These are phyloP conservation scores for Drosophila kohkoa DNA, from an alignment of 1,140 invertebrate species.

Conservation along the genomic window DNA sequence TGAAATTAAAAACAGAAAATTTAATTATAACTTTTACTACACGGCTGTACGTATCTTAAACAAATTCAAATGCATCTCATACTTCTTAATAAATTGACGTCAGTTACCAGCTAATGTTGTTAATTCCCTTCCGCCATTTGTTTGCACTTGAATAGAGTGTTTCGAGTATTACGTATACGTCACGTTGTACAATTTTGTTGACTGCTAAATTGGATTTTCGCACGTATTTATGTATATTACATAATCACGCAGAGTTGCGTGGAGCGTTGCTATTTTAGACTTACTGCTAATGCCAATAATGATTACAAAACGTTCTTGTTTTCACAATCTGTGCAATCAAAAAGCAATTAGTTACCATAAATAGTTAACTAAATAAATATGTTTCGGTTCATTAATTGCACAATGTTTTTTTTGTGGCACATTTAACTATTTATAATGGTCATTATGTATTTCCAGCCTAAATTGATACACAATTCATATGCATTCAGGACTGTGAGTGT, in stretches of 20 bases:
- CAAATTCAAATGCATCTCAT: background rate
- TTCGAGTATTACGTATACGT: conserved; percentile 15
- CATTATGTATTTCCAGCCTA: background rate
- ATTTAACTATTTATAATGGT: conserved; percentile 1
- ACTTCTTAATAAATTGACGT: background rate
- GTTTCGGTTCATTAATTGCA: conserved; percentile 14
- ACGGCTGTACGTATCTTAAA: conserved; percentile 3
- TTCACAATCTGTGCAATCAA: conserved; percentile 5
- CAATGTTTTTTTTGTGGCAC: background rate
- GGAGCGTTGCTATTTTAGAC: background rate
- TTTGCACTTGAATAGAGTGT: background rate
- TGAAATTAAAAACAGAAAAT: conserved; percentile 23
- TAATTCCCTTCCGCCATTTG: background rate
- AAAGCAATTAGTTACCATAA: conserved; percentile 24
- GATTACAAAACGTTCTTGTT: background rate
- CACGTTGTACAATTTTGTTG: conserved; percentile 9
- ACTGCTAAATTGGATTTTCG: conserved; percentile 16
- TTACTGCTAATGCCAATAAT: background rate
- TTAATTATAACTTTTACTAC: conserved; percentile 29
- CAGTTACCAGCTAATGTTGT: background rate
- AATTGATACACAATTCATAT: conserved; percentile 36
- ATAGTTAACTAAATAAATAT: background rate
- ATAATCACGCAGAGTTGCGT: background rate
- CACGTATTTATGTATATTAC: conserved; percentile 3
- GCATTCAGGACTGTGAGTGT: background rate